Evolutionary conservation across 2,113 vertebrate species (phyloP).

Genomic region (Pterocles burchelli): DNA sequence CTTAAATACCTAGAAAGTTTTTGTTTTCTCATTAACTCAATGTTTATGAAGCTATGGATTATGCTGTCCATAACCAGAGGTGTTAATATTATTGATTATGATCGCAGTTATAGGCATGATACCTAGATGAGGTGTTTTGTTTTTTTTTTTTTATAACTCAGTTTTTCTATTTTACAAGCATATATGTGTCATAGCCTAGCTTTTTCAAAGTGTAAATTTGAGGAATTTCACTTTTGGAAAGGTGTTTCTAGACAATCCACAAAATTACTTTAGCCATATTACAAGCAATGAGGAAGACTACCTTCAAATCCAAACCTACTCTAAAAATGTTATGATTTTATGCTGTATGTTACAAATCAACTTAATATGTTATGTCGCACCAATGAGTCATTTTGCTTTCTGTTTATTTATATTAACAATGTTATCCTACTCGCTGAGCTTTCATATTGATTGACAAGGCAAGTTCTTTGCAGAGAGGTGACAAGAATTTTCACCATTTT

Average conservation of each 20-base stretch:
- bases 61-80: neutral
- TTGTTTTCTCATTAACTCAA: neutral
- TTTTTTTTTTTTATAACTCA: neutral
- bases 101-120: neutral
- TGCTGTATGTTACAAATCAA: neutral
- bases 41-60: neutral
- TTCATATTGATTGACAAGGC: neutral
- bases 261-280: neutral
- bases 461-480: neutral
- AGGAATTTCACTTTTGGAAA: neutral
- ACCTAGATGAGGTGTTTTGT: neutral
- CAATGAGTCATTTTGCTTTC: neutral
- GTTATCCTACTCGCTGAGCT: neutral
- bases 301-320: neutral
- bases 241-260: neutral
- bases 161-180: neutral
- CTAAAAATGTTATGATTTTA: neutral
- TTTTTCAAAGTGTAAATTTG: neutral
- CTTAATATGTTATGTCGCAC: neutral
- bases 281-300: neutral
- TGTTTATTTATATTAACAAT: neutral
- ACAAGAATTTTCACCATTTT: neutral
- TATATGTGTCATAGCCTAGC: neutral
- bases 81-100: neutral
- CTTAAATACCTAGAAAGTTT: neutral